A percentile compares a stretch with the other conserved stretches of the same genome.
These are phyloP conservation scores for Philaethria dido DNA, from an alignment of 2,888 invertebrate genomes.

Conservation along the genomic window DNA sequence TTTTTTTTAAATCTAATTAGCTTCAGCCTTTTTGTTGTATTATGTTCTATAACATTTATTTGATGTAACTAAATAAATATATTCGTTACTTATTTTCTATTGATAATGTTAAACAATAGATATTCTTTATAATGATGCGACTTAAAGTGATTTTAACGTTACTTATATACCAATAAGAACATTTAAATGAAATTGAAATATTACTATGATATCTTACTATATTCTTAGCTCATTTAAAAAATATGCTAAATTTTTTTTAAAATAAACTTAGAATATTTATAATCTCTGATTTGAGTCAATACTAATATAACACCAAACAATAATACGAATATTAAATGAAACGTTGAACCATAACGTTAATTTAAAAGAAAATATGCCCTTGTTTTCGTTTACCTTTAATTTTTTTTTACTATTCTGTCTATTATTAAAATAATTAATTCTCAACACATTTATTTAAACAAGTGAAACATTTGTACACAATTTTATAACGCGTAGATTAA, in stretches of 20 bases:
- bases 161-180: no score
- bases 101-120: no score
- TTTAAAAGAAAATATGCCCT: background rate
- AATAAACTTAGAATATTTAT: no score
- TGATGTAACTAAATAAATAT: background rate
- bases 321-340: slow-evolving; percentile 10
- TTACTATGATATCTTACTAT: no score
- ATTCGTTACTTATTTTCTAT: background rate
- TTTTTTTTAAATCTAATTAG: background rate
- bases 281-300: slow-evolving; percentile 30
- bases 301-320: slow-evolving; percentile 33
- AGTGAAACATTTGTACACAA: slow-evolving; percentile 20
- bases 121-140: background rate
- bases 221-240: background rate
- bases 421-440: background rate
- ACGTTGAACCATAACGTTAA: no score
- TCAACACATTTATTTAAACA: background rate
- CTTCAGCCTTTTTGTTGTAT: background rate
- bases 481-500: slow-evolving; percentile 54
- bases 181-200: no score
- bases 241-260: no score
- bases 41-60: background rate
- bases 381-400: background rate
- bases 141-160: no score
- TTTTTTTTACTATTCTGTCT: background rate